Base-by-base conservation (phyloP, 2,888 invertebrate species). In the Amphipyra berbera region DNA sequence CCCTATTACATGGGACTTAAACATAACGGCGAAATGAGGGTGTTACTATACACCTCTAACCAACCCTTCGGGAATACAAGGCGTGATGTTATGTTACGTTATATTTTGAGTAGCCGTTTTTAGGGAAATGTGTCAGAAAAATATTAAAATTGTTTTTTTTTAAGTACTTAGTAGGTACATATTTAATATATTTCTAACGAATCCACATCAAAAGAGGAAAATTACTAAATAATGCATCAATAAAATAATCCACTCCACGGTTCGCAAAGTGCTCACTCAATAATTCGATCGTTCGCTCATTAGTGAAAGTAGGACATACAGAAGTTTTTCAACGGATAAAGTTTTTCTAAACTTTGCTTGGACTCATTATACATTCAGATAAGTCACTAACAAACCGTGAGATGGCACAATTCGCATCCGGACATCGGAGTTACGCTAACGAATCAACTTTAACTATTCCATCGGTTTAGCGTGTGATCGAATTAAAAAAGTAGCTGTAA, bases 351-450 rank as follows among this genome's bases (percentile, higher is more conserved):
- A 85, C 79, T 85, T 82, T 64, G 54, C 66, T 64, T 49, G 71
- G 69, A 79, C 79, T 89, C 88, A 88, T 90, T 88, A 90, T 83
- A 83, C 78, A 87, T 87, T 86, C 84, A 83, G 81, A 85, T 84
- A 88, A 89, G 82, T 90, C 74, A 65, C 78, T 87, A 88, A 89
- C 88, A 87, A 90, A 85, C 84, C 79, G 74, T 70, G 68, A 80
- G 75, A 79, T 82, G 78, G 62, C 66, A 56, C 69, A 70, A 52
- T 68, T 74, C 68, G 76, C 80, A 69, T 75, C 78, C 82, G 82
- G 76, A 64, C 76, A 75, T 78, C 53, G 76, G 61, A 68, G 61
- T 67, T 72, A 73, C 76, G 74, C 86, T 90, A 91, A 90, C 87
- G 89, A 91, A 87, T 84, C 76, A 90, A 91, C 82, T 90, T 88